Evolutionary conservation across 2,797 vertebrate genomes (phyloP).

Genomic region (Characodon lateralis): DNA sequence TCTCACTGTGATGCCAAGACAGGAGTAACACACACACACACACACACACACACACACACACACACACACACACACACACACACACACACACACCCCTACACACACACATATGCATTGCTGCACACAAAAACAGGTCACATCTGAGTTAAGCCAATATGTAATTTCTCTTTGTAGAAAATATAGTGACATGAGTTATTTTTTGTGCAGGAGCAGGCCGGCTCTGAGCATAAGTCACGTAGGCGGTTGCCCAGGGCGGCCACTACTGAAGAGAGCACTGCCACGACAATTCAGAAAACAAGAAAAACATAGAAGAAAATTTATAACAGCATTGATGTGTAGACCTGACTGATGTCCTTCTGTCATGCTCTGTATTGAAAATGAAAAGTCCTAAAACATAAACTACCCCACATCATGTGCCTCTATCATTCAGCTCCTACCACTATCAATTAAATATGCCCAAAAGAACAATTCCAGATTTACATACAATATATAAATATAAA

Average conservation of each 20-base stretch:
- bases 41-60: background rate
- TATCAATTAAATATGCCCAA: background rate
- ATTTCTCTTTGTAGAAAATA: background rate
- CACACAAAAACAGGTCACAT: background rate
- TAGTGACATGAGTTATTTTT: background rate
- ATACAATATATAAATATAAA: background rate
- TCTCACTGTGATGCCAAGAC: too few species aligned
- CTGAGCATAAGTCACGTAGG: background rate
- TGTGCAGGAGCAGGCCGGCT: background rate
- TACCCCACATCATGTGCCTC: background rate
- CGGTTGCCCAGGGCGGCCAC: background rate
- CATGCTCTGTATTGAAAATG: background rate
- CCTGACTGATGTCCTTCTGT: background rate
- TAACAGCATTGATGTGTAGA: background rate
- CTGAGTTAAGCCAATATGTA: background rate
- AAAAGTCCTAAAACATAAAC: background rate
- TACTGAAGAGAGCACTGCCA: background rate
- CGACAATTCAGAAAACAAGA: background rate
- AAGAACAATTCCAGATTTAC: background rate
- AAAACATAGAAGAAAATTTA: background rate
- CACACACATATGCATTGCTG: too few species aligned
- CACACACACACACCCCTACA: background rate
- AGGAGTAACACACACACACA: too few species aligned
- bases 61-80: conserved; percentile 9
- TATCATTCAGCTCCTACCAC: background rate